A percentile compares a stretch with the other conserved stretches of the same genome.
Conservation (phyloP, 2,888 invertebrate species). For the Colostygia pectinataria region DNA sequence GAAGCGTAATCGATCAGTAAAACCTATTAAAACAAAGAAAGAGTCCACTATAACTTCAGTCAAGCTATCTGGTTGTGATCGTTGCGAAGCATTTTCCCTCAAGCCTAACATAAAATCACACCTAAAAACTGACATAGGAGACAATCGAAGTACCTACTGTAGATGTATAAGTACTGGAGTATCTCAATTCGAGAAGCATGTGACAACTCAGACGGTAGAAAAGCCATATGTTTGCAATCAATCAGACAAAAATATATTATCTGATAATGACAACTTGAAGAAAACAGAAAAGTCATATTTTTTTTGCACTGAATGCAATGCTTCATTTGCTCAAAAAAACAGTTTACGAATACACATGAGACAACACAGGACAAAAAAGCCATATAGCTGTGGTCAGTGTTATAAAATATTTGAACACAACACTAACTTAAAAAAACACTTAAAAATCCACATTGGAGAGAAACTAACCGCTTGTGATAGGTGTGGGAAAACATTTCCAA, state of each 20-base stretch:
- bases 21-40: too few relatives aligned
- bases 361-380: neutral
- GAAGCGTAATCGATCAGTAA: too few relatives aligned
- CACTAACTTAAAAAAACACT: neutral
- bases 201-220: too few relatives aligned
- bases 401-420: neutral
- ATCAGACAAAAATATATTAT: neutral
- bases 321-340: neutral
- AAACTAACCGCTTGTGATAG: neutral
- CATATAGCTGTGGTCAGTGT: neutral
- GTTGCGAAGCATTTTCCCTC: too few relatives aligned
- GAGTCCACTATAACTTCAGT: too few relatives aligned
- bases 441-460: neutral
- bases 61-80: too few relatives aligned
- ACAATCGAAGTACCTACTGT: too few relatives aligned
- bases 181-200: too few relatives aligned
- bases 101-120: too few relatives aligned
- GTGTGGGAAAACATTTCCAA: neutral
- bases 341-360: neutral
- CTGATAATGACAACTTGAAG: neutral
- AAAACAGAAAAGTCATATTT: neutral
- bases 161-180: too few relatives aligned
- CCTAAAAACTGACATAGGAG: too few relatives aligned
- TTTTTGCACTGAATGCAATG: neutral
- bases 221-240: too few relatives aligned